Evolutionary conservation across 2,113 vertebrate genomes (phyloP).

Genomic region (Heteronetta atricapilla): DNA sequence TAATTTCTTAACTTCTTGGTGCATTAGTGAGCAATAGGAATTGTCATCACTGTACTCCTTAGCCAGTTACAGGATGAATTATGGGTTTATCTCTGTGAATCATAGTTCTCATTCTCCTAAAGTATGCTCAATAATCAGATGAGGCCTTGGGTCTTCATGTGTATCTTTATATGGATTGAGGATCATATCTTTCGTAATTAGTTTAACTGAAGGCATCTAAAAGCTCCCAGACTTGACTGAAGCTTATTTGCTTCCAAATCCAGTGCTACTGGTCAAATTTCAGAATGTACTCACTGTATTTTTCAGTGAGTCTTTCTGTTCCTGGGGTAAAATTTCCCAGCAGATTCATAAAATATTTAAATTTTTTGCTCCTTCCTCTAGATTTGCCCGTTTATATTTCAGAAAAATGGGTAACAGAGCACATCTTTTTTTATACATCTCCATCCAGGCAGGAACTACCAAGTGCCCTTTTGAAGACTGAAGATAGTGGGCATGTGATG

Average conservation of each 20-base stretch:
- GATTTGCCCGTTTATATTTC: background rate
- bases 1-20: background rate
- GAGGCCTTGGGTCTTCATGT: background rate
- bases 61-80: background rate
- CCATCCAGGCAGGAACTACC: background rate
- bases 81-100: background rate
- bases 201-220: conserved; percentile 11
- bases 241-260: conserved; percentile 1
- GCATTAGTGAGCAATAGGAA: background rate
- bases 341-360: background rate
- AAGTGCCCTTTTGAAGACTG: background rate
- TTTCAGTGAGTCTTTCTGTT: background rate
- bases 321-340: background rate
- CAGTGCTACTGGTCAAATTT: background rate
- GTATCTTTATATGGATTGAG: conserved; percentile 3
- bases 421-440: background rate
- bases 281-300: background rate
- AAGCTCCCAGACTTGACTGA: background rate
- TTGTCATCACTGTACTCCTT: background rate
- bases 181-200: background rate
- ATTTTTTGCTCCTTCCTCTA: background rate
- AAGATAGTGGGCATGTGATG: background rate
- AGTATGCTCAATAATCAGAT: background rate
- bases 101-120: background rate
- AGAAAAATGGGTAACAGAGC: background rate